phyloP scores from a whole-genome alignment of 53 echinoderm and acorn worm genomes.

The Antedon mediterranea region DNA sequence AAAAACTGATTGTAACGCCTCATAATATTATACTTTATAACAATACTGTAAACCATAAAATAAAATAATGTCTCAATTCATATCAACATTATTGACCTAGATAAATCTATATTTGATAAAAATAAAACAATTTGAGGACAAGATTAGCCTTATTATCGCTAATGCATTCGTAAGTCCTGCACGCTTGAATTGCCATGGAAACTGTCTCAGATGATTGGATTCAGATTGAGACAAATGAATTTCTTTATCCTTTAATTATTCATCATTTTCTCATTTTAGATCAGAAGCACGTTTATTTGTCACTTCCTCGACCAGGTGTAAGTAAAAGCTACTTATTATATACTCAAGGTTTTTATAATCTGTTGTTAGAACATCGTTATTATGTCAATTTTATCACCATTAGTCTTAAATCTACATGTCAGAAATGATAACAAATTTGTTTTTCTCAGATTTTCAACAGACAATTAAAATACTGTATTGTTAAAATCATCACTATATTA shows the following conservation, averaged over 20 bases:
- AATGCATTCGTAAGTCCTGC: neutral
- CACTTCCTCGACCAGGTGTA: slow-evolving; percentile 96
- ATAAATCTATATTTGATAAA: neutral
- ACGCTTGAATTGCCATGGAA: neutral
- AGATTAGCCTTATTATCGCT: neutral
- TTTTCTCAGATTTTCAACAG: no score
- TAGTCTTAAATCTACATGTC: no score
- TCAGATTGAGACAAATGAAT: neutral
- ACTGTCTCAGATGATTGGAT: neutral
- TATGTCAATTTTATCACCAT: neutral
- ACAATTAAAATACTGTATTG: no score
- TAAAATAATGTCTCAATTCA: neutral
- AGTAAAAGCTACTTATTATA: slow-evolving; percentile 16
- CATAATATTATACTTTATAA: no score
- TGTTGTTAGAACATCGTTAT: neutral
- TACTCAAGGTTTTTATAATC: neutral
- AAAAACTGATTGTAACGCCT: no score
- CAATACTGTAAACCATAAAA: no score
- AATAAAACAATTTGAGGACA: neutral
- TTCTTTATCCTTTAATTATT: neutral
- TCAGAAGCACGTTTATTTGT: slow-evolving; percentile 85
- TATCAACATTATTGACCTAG: neutral
- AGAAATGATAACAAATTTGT: no score
- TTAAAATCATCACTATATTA: no score
- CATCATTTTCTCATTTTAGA: slow-evolving; percentile 20